phyloP scores from a whole-genome alignment of 2,797 vertebrate genomes.

The Cuculus canorus region DNA sequence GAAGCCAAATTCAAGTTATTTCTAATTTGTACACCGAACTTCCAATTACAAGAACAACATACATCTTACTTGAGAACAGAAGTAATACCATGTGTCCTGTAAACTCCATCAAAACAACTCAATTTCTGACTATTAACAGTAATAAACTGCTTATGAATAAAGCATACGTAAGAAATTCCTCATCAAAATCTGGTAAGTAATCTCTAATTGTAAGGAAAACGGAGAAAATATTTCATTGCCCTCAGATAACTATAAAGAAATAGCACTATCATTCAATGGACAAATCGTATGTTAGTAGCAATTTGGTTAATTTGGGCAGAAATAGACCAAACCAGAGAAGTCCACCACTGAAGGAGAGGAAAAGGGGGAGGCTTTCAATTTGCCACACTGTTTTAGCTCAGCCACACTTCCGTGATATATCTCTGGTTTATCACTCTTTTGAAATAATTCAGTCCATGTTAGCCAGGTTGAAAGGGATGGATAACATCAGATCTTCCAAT shows the following conservation, averaged over 20 bases:
- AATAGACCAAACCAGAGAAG: not conserved
- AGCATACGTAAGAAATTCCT: not conserved
- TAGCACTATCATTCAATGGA: not conserved
- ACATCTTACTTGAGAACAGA: not conserved
- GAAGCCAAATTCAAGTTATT: slow-evolving; percentile 24
- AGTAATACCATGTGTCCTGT: not conserved
- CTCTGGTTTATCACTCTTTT: not conserved
- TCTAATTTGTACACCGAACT: not conserved
- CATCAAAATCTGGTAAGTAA: not conserved
- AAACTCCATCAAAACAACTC: slow-evolving; percentile 17
- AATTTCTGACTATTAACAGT: not conserved
- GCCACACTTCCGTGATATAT: not conserved
- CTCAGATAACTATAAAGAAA: not conserved
- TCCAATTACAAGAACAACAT: not conserved
- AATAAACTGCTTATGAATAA: slow-evolving; percentile 31
- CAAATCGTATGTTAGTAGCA: not conserved
- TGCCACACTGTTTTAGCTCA: not conserved
- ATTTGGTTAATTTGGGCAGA: not conserved
- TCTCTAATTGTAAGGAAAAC: not conserved
- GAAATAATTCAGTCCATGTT: not conserved
- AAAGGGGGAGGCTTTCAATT: not conserved
- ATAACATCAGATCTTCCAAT: not conserved
- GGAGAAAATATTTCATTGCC: not conserved
- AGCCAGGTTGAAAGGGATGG: not conserved
- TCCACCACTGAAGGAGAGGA: not conserved